Conservation (phyloP, 2,888 invertebrate genomes). For the Phengaris alcon region DNA sequence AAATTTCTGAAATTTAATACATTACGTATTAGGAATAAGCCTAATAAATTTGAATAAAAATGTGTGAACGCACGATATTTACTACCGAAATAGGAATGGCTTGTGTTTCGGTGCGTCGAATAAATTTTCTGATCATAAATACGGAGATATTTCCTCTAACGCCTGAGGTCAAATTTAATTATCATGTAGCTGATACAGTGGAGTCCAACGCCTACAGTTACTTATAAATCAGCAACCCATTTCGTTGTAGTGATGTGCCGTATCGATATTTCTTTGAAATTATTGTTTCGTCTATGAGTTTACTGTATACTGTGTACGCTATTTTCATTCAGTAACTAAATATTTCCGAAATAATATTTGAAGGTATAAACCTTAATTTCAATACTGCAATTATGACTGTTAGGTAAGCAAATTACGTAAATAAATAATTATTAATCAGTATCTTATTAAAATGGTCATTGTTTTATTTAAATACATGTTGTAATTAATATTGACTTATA, state of each 20-base stretch:
- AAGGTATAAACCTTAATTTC: too few relatives aligned
- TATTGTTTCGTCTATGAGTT: neutral
- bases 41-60: constrained; percentile 10
- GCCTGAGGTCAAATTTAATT: constrained; percentile 76
- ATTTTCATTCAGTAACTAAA: too few relatives aligned
- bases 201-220: constrained; percentile 61
- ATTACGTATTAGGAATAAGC: neutral
- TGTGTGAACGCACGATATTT: constrained; percentile 52
- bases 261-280: neutral
- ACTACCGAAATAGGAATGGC: constrained; percentile 58
- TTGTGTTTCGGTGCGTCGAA: constrained; percentile 62
- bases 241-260: constrained; percentile 33
- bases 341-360: too few relatives aligned
- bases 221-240: constrained; percentile 59
- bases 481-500: neutral
- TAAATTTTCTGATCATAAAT: constrained; percentile 65
- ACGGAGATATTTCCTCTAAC: constrained; percentile 56
- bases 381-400: too few relatives aligned
- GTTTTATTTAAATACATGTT: neutral
- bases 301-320: too few relatives aligned
- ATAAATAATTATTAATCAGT: too few relatives aligned
- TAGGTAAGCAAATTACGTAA: too few relatives aligned
- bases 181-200: constrained; percentile 64
- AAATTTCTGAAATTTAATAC: neutral
- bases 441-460: too few relatives aligned